Evolutionary conservation across 2,888 invertebrate genomes (phyloP).

Genomic region (Diarsia mendica): DNA sequence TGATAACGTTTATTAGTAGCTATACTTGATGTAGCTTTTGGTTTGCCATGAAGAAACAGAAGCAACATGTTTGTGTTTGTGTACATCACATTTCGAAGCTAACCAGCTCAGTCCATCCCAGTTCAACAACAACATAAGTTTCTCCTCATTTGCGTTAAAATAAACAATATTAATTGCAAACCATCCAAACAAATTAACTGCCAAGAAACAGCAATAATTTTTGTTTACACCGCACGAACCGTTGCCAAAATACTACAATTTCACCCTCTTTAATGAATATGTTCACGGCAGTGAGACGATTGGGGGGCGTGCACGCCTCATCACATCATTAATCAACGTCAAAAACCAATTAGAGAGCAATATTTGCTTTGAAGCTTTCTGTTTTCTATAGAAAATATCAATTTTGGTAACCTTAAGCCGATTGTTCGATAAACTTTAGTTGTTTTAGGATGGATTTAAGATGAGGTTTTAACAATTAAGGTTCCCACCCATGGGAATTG

Average conservation of each 20-base stretch:
- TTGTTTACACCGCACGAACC: constrained; percentile 32
- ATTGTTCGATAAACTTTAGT: constrained; percentile 31
- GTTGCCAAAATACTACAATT: constrained; percentile 48
- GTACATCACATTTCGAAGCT: not conserved
- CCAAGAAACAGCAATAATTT: constrained; percentile 24
- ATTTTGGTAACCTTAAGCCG: constrained; percentile 34
- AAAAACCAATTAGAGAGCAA: constrained; percentile 66
- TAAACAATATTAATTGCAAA: not conserved
- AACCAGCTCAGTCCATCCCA: not conserved
- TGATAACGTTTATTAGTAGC: not conserved
- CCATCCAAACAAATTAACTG: not conserved
- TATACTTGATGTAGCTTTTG: not conserved
- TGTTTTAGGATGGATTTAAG: constrained; percentile 26
- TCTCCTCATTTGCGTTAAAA: not conserved
- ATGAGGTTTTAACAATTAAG: not conserved
- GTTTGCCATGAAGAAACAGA: not conserved
- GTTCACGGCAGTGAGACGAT: constrained; percentile 74
- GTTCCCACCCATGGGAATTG: constrained; percentile 9
- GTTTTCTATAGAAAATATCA: constrained; percentile 52
- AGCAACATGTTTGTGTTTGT: not conserved
- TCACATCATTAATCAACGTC: constrained; percentile 66
- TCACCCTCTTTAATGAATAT: constrained; percentile 73
- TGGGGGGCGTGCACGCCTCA: constrained; percentile 54
- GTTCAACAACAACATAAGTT: not conserved
- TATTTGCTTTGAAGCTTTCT: constrained; percentile 51